Evolutionary conservation across 2,888 invertebrate genomes (phyloP).

Genomic region (Marasmarcha lunaedactyla): DNA sequence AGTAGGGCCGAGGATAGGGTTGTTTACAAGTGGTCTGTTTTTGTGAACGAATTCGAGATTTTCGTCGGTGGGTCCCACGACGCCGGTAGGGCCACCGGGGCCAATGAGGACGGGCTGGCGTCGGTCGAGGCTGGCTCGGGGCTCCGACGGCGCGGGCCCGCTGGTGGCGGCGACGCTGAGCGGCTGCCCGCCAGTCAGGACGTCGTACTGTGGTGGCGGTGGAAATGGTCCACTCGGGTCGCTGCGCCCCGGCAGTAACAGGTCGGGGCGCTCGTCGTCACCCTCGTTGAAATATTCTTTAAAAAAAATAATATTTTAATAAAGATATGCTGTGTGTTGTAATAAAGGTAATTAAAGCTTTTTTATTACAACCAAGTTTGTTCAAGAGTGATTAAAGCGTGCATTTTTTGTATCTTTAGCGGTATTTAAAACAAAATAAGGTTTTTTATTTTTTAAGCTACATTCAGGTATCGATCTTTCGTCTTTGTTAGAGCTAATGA

Average conservation of each 20-base stretch:
- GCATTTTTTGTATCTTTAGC: no score
- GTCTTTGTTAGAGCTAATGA: no score
- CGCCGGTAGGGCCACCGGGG: conserved; percentile 47
- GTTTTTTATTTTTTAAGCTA: no score
- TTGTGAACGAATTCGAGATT: conserved; percentile 9
- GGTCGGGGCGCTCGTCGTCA: conserved; percentile 37
- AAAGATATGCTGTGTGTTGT: not conserved
- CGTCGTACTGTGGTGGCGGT: not conserved
- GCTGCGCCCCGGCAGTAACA: conserved; percentile 21
- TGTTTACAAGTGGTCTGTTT: conserved; percentile 30
- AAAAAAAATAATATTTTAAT: conserved; percentile 11
- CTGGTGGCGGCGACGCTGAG: conserved; percentile 19
- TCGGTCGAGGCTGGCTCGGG: conserved; percentile 22
- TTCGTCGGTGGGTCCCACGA: conserved; percentile 14
- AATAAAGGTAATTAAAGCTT: no score
- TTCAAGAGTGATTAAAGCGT: no score
- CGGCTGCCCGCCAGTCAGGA: not conserved
- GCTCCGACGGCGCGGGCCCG: conserved; percentile 10
- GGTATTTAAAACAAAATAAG: no score
- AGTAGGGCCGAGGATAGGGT: conserved; percentile 34
- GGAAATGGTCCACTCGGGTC: not conserved
- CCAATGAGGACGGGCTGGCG: conserved; percentile 23
- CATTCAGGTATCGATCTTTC: no score
- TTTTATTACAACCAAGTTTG: no score
- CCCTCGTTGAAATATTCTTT: conserved; percentile 50